Conservation (phyloP, 2,888 invertebrate species). For the Bombylius major region DNA sequence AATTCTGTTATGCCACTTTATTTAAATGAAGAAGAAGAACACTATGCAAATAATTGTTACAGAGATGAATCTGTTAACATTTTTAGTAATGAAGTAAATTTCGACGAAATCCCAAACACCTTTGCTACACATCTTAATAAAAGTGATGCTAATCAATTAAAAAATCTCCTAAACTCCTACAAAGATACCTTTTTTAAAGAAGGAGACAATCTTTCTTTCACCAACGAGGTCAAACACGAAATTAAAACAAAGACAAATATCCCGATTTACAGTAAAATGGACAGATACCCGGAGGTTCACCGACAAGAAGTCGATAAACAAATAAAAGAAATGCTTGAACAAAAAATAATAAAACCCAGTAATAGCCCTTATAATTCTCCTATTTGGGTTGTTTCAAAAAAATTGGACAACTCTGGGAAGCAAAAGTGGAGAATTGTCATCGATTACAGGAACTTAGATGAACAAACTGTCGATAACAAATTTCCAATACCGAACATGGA, state of each 20-base stretch:
- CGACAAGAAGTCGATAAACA: constrained; percentile 10
- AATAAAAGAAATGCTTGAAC: constrained; percentile 11
- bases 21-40: neutral
- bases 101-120: neutral
- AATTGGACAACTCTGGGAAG: constrained; percentile 4
- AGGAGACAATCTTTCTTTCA: neutral
- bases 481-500: constrained; percentile 8
- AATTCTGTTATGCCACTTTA: neutral
- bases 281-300: constrained; percentile 12
- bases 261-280: constrained; percentile 7
- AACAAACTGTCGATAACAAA: neutral
- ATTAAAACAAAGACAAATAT: constrained; percentile 5
- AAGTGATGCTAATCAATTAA: neutral
- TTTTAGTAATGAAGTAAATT: neutral
- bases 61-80: neutral
- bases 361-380: constrained; percentile 2
- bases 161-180: neutral
- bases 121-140: neutral
- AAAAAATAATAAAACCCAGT: constrained; percentile 14
- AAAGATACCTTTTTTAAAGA: neutral
- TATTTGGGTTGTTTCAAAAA: constrained; percentile 18
- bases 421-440: constrained; percentile 8
- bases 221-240: constrained; percentile 1
- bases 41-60: neutral
- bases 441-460: constrained; percentile 1